These are phyloP conservation scores for Drosophila prolongata DNA, from an alignment of 2,888 invertebrate species.

Conservation along the genomic window DNA sequence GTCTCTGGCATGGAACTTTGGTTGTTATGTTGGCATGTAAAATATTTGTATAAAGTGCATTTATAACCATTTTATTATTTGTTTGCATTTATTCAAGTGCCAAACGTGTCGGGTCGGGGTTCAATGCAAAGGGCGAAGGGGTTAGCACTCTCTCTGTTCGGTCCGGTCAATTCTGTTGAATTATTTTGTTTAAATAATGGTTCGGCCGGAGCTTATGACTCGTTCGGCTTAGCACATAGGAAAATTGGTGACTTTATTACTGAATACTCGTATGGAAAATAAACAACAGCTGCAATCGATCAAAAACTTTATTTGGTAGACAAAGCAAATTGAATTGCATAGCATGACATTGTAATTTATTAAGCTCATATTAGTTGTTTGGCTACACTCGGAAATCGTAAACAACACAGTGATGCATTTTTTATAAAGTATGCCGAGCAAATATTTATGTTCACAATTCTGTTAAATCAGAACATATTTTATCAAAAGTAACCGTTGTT, in stretches of 20 bases:
- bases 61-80: constrained; percentile 67
- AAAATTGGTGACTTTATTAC: constrained; percentile 46
- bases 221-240: constrained; percentile 28
- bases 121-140: constrained; percentile 4
- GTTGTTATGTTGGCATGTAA: constrained; percentile 48
- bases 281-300: constrained; percentile 30
- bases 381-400: background rate
- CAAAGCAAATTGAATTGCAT: constrained; percentile 25
- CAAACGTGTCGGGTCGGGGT: constrained; percentile 27
- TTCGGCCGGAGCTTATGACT: constrained; percentile 22
- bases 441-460: constrained; percentile 5
- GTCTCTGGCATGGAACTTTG: constrained; percentile 25
- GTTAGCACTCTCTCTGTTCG: constrained; percentile 31
- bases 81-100: constrained; percentile 52
- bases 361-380: constrained; percentile 24
- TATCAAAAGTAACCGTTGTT: background rate
- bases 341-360: constrained; percentile 9
- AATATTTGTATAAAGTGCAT: constrained; percentile 65
- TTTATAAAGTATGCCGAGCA: background rate
- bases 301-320: constrained; percentile 19
- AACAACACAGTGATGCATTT: constrained; percentile 1
- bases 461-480: background rate
- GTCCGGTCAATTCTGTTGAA: constrained; percentile 20
- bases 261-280: constrained; percentile 18
- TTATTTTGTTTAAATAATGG: constrained; percentile 49